A percentile compares a stretch with the other conserved stretches of the same genome.
Conservation (phyloP, 2,797 vertebrate species). For the Crenuchus spilurus region DNA sequence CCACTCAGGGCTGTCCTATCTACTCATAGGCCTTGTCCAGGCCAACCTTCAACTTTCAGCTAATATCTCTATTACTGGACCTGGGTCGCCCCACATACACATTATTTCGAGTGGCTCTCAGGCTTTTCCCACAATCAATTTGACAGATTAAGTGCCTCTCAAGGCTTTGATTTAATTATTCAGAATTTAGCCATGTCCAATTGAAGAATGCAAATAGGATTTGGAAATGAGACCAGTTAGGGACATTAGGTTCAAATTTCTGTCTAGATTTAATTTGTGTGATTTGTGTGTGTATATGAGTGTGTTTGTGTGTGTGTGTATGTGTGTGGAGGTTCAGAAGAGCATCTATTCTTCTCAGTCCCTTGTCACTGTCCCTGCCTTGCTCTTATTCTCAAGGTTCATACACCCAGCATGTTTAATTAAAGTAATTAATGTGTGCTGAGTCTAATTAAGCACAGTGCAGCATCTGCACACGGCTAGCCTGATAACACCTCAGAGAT, state of each 20-base stretch:
- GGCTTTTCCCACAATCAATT: slow-evolving; percentile 14
- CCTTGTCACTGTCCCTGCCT: slow-evolving; percentile 2
- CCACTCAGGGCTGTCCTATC: slow-evolving; percentile 80
- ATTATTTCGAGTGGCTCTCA: slow-evolving; percentile 7
- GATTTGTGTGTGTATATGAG: slow-evolving; percentile 9
- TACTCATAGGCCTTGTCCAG: slow-evolving; percentile 24
- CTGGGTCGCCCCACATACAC: not conserved
- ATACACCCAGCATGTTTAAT: slow-evolving; percentile 62
- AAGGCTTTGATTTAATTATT: slow-evolving; percentile 29
- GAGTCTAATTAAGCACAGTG: slow-evolving; percentile 57
- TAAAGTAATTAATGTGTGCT: slow-evolving; percentile 64
- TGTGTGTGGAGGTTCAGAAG: slow-evolving; percentile 18
- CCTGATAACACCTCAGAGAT: slow-evolving; percentile 50
- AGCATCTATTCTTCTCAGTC: slow-evolving; percentile 19
- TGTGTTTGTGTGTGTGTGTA: slow-evolving; percentile 10
- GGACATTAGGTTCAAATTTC: slow-evolving; percentile 20
- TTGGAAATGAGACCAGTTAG: slow-evolving; percentile 21
- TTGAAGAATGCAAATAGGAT: slow-evolving; percentile 31
- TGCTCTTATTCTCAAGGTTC: slow-evolving; percentile 48
- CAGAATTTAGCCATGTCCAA: slow-evolving; percentile 12
- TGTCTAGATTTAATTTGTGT: slow-evolving; percentile 12
- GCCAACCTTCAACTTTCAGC: slow-evolving; percentile 45
- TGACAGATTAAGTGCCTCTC: slow-evolving; percentile 36
- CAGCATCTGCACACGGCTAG: slow-evolving; percentile 51
- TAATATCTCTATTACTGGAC: slow-evolving; percentile 51